Percentiles rank a stretch among this genome's conserved stretches.
Evolutionary conservation across 2,888 invertebrate genomes (phyloP).

Genomic region (Parasteatoda lunata): DNA sequence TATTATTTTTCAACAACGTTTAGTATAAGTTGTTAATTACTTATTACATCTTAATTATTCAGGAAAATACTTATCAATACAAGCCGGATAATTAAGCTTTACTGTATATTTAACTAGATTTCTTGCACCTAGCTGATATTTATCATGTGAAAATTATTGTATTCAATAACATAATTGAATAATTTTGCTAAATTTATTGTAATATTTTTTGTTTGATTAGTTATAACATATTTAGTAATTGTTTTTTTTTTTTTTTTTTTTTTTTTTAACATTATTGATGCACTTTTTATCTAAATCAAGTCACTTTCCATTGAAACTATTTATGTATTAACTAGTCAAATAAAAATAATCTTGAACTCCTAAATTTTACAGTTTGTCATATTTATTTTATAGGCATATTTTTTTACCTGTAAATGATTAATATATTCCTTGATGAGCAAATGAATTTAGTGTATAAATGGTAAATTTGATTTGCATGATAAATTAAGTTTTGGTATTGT

Average conservation of each 20-base stretch:
- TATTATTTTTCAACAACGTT: no score
- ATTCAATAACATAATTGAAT: no score
- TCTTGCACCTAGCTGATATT: neutral
- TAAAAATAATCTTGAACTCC: neutral
- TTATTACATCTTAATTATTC: no score
- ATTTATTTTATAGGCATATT: neutral
- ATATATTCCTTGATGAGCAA: neutral
- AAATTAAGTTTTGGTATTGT: constrained; percentile 5
- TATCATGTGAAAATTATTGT: neutral
- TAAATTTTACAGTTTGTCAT: neutral
- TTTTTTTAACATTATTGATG: no score
- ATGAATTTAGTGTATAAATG: neutral
- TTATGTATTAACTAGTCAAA: neutral
- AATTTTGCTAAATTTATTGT: no score
- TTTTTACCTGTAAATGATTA: neutral
- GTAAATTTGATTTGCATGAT: neutral
- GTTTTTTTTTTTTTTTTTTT: no score
- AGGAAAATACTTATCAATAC: no score
- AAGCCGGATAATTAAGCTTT: no score
- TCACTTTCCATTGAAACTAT: neutral
- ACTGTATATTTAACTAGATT: neutral
- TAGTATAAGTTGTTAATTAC: no score
- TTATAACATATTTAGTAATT: no score
- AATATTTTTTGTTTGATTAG: no score
- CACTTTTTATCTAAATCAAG: no score